Percentiles rank a stretch among this genome's conserved stretches.
phyloP scores from a whole-genome alignment of 2,888 invertebrate genomes.

The Dascillus cervinus region DNA sequence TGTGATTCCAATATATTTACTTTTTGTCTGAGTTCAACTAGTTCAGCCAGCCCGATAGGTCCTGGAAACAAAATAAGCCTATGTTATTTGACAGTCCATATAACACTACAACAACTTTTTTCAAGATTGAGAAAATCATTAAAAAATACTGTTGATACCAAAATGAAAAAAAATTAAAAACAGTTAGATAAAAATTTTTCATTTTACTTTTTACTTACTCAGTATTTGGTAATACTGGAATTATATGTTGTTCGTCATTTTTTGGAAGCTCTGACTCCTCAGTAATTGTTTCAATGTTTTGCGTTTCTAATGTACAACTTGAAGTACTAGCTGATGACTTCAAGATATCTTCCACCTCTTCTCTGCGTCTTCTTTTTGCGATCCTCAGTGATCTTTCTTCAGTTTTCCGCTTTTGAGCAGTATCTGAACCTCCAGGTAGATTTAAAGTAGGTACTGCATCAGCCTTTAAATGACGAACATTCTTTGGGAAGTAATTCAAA shows the following conservation, averaged over 20 bases:
- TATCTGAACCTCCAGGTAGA: constrained; percentile 1
- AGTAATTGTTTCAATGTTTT: constrained; percentile 2
- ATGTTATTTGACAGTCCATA: neutral
- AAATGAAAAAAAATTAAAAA: neutral
- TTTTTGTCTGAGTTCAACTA: constrained; percentile 1
- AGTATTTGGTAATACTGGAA: too few relatives aligned
- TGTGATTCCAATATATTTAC: constrained; percentile 5
- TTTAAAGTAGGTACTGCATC: constrained; percentile 7
- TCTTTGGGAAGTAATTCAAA: constrained; percentile 4
- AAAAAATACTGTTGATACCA: neutral
- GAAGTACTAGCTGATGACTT: constrained; percentile 4
- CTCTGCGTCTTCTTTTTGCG: constrained; percentile 1
- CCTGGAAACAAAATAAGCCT: neutral
- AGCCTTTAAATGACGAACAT: constrained; percentile 4
- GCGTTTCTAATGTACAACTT: constrained; percentile 2
- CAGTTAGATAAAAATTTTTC: constrained; percentile 4
- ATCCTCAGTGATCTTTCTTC: neutral
- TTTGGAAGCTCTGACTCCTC: constrained; percentile 3
- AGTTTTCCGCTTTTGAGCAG: neutral
- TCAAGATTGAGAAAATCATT: neutral
- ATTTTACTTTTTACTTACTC: constrained; percentile 4
- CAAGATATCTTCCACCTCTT: constrained; percentile 4
- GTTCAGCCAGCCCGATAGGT: neutral
- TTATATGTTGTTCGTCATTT: too few relatives aligned
- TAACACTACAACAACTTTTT: neutral